These are phyloP conservation scores for Hemitrygon akajei DNA, from an alignment of 2,797 vertebrate genomes.

Conservation along the genomic window DNA sequence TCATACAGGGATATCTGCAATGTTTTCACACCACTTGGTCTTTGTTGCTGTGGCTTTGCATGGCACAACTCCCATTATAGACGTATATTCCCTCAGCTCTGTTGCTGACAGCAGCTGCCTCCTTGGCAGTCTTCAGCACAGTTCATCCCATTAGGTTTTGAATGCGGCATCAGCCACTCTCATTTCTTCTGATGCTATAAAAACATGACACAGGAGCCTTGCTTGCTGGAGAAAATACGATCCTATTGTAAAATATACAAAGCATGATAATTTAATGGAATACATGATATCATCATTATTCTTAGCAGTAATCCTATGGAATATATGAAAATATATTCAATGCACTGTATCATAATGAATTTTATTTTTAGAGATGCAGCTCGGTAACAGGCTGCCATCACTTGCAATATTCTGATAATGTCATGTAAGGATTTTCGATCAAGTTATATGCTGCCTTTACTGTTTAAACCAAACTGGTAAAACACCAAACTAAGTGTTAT, in stretches of 20 bases:
- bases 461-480: no score
- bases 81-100: background rate
- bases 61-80: background rate
- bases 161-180: background rate
- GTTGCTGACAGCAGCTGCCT: slow-evolving; percentile 1
- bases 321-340: background rate
- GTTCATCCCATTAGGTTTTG: background rate
- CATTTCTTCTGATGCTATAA: no score
- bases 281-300: background rate
- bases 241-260: background rate
- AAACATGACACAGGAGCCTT: background rate
- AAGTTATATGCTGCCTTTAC: no score
- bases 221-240: background rate
- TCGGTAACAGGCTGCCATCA: no score
- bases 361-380: no score
- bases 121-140: background rate
- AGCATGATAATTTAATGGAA: background rate
- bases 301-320: background rate
- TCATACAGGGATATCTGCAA: background rate
- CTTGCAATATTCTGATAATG: no score
- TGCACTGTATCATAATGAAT: no score
- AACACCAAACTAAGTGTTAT: no score
- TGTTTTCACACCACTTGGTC: background rate
- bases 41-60: background rate
- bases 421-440: no score